phyloP scores from a whole-genome alignment of 2,113 vertebrate genomes.

The Ictalurus furcatus region DNA sequence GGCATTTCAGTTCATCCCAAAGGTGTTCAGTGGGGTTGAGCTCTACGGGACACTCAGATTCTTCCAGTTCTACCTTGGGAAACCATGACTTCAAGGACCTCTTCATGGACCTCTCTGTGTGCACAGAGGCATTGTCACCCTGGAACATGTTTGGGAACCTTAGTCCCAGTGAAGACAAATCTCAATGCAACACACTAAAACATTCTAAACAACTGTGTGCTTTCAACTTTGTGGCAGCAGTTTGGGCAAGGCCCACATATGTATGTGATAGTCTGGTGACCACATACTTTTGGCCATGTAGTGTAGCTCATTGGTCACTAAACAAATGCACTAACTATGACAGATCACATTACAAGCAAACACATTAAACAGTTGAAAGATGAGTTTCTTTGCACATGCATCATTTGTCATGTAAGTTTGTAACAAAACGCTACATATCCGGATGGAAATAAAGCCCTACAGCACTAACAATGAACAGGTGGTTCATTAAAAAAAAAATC shows the following conservation, averaged over 20 bases:
- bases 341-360: not conserved
- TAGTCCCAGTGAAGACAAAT: not conserved
- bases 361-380: not conserved
- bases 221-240: not conserved
- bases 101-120: not conserved
- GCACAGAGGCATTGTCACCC: not conserved
- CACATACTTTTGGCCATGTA: not conserved
- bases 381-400: not conserved
- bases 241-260: not conserved
- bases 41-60: not conserved
- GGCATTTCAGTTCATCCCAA: not conserved
- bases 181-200: not conserved
- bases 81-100: not conserved
- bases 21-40: not conserved
- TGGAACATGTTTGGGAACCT: not conserved
- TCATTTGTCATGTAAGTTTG: not conserved
- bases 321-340: not conserved
- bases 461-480: constrained; percentile 1
- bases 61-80: not conserved
- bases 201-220: not conserved
- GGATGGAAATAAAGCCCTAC: not conserved
- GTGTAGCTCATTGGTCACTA: not conserved
- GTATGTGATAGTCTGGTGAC: not conserved
- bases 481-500: too few species aligned
- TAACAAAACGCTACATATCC: not conserved